phyloP scores from a whole-genome alignment of 2,797 vertebrate genomes.

The Pampus argenteus region DNA sequence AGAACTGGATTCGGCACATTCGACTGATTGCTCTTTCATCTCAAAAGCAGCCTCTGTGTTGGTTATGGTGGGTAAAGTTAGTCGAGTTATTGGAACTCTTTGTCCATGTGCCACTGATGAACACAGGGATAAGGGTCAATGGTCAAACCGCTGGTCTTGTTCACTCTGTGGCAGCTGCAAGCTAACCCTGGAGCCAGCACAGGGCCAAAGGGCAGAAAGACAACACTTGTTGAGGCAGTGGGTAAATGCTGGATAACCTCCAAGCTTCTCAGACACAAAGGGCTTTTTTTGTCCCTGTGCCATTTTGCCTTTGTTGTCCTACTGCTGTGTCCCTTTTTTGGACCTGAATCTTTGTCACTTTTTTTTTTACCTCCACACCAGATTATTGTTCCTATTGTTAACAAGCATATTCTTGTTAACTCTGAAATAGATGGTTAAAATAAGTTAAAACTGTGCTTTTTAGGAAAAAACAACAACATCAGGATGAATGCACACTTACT shows the following conservation, averaged over 20 bases:
- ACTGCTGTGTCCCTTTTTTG: conserved; percentile 22
- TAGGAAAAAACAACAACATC: not conserved
- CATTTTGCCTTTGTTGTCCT: conserved; percentile 28
- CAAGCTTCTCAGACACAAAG: conserved; percentile 12
- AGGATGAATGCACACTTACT: conserved; percentile 8
- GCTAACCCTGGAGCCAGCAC: conserved; percentile 49
- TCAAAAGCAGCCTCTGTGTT: conserved; percentile 21
- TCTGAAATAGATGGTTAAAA: conserved; percentile 29
- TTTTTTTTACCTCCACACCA: conserved; percentile 15
- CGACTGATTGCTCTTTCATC: conserved; percentile 25
- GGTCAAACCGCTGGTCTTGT: conserved; percentile 76
- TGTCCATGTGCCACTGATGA: conserved; percentile 53
- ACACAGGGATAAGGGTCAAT: conserved; percentile 60
- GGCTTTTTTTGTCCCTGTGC: conserved; percentile 15
- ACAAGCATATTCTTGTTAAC: conserved; percentile 31
- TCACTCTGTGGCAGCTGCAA: conserved; percentile 65
- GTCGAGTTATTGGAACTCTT: conserved; percentile 67
- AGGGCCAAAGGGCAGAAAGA: conserved; percentile 35
- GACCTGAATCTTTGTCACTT: conserved; percentile 29
- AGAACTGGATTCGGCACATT: conserved; percentile 30
- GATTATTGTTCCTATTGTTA: conserved; percentile 30
- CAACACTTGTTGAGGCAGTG: conserved; percentile 14
- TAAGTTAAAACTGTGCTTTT: conserved; percentile 23
- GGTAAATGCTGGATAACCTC: conserved; percentile 3
- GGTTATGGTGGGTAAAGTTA: conserved; percentile 29